Percentiles rank a stretch among this genome's conserved stretches.
These are phyloP conservation scores for Myotis yumanensis DNA, from an alignment of 2,113 vertebrate genomes.

Conservation along the genomic window DNA sequence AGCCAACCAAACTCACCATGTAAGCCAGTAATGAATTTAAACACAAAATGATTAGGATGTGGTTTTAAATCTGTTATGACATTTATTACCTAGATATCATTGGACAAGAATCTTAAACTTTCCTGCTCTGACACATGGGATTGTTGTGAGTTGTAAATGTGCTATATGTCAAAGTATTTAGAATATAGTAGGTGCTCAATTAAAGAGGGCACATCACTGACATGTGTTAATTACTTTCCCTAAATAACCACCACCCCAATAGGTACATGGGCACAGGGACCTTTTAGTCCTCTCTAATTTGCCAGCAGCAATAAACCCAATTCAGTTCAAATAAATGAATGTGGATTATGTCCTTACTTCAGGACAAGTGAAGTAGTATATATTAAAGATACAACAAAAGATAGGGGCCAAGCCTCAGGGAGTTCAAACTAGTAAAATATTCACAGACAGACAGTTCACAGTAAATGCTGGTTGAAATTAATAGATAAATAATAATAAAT, in stretches of 20 bases:
- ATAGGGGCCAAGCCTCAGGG: not conserved
- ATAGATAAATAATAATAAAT: not conserved
- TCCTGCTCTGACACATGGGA: fast-evolving
- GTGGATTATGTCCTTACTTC: not conserved
- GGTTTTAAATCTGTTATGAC: not conserved
- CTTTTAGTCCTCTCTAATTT: not conserved
- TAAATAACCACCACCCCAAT: not conserved
- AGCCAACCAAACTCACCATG: not conserved
- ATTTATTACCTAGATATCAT: not conserved
- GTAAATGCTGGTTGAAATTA: not conserved
- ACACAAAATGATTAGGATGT: not conserved
- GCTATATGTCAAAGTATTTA: not conserved
- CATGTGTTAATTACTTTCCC: not conserved
- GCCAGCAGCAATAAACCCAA: not conserved
- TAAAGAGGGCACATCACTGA: not conserved
- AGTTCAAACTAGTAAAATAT: not conserved
- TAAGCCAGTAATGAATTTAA: slow-evolving; percentile 15
- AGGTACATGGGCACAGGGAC: not conserved
- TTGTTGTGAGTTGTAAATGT: not conserved
- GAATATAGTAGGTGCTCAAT: not conserved
- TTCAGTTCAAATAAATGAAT: not conserved
- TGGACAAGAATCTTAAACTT: not conserved
- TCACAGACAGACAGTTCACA: not conserved
- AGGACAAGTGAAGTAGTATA: not conserved
- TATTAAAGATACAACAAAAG: not conserved